Evolutionary conservation across 2,888 invertebrate genomes (phyloP), one percentile per base, ranked within the genome.

Genomic region (Heliconius erato): DNA sequence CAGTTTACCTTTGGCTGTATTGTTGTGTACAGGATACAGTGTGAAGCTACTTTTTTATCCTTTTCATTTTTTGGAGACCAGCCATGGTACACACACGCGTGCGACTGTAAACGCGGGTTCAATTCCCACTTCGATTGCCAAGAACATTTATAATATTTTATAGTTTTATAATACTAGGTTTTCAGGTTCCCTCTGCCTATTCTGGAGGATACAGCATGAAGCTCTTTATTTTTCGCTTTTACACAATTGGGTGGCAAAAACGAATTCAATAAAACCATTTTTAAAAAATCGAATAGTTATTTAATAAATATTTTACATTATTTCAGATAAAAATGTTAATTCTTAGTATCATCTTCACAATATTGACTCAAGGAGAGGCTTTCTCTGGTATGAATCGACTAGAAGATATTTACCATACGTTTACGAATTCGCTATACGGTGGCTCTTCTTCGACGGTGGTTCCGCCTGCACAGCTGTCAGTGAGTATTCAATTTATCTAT

Each of bases 311-410:
- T 59, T 59, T 9, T 59, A 3, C 23, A n/a, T 63, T 63, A 63
- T 40, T 71, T 40, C 69, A 71, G 69, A 40, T 71, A n/a, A 71
- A 35, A 35, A 71, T 71, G 69, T 71, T 71, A n/a, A 12, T 71
- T 71, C n/a, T 71, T 7, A 40, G 69, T 71, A 5, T 16, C 14
- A 40, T 71, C 12, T 40, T 71, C 9, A 40, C n/a, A 40, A 71
- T 71, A 71, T n/a, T 35, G 5, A n/a, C 40, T 4, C 71, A 40
- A 40, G 69, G 23, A 69, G 71, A 71, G 1, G 40, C 40, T 11
- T 68, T 19, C 32, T 4, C 14, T 12, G 19, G 35, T 35, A 9
- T 71, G 40, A 32, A 3, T 0, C 23, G 32, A 9, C 23, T 69
- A 23, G 19, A 35, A 7, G 35, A 69, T 69, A 69, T 69, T 32